These are phyloP conservation scores for Listronotus oregonensis DNA, from an alignment of 1,140 invertebrate species.

Conservation along the genomic window DNA sequence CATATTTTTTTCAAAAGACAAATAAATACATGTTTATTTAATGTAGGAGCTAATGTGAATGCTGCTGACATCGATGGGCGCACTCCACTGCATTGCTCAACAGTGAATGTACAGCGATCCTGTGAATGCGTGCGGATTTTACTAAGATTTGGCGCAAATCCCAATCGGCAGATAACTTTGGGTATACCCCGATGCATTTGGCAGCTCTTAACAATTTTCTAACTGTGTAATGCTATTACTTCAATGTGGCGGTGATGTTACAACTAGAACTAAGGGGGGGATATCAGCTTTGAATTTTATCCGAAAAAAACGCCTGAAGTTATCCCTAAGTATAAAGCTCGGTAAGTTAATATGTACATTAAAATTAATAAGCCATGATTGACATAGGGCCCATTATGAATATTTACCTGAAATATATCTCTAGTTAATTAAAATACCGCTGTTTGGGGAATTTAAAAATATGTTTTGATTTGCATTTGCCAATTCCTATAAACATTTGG, in stretches of 20 bases:
- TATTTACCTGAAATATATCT: constrained; percentile 2
- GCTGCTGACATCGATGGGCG: constrained; percentile 70
- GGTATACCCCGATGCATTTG: constrained; percentile 80
- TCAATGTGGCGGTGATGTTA: constrained; percentile 80
- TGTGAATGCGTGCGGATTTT: constrained; percentile 72
- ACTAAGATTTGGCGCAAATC: constrained; percentile 70
- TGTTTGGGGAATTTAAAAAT: no score
- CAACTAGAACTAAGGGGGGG: constrained; percentile 77
- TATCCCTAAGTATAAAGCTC: constrained; percentile 68
- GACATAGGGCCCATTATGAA: no score
- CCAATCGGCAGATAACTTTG: constrained; percentile 80
- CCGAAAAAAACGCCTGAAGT: constrained; percentile 79
- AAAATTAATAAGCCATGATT: no score
- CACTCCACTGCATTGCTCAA: constrained; percentile 78
- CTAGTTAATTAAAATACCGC: no score
- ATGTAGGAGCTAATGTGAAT: constrained; percentile 62
- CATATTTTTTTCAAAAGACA: neutral
- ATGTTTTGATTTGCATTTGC: no score
- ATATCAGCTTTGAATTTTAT: constrained; percentile 80
- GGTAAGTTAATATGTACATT: constrained; percentile 21
- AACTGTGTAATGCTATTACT: constrained; percentile 75
- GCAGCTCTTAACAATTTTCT: constrained; percentile 82
- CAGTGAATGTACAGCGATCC: constrained; percentile 74
- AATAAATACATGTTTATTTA: neutral
- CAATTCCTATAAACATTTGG: no score